phyloP scores from a whole-genome alignment of 1,140 invertebrate genomes.

The Cylas formicarius region DNA sequence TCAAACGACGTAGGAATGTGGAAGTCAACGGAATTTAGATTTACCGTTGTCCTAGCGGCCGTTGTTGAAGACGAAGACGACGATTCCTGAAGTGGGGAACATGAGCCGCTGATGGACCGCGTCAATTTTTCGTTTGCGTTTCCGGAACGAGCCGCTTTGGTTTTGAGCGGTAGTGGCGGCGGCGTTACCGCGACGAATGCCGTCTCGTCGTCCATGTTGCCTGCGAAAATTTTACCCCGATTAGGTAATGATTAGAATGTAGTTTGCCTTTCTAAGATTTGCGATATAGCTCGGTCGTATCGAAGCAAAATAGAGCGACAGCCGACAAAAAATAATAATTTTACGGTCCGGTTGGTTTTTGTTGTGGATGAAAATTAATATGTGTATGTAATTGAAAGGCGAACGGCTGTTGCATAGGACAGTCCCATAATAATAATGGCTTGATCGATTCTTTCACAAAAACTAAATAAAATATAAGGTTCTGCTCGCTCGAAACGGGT shows the following conservation, averaged over 20 bases:
- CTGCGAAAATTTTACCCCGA: constrained; percentile 16
- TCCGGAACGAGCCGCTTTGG: constrained; percentile 28
- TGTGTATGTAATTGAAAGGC: too few species aligned
- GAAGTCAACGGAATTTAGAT: constrained; percentile 24
- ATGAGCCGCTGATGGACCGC: constrained; percentile 15
- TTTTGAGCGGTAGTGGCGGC: constrained; percentile 40
- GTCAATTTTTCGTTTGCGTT: constrained; percentile 11
- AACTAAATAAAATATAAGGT: too few species aligned
- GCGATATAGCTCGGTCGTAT: too few species aligned
- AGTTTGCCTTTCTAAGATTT: constrained; percentile 23
- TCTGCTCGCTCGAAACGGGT: too few species aligned
- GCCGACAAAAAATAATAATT: too few species aligned
- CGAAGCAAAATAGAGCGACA: too few species aligned
- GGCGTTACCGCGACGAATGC: constrained; percentile 24
- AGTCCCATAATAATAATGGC: too few species aligned
- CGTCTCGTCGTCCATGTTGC: constrained; percentile 18
- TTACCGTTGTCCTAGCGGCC: constrained; percentile 33
- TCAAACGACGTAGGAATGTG: constrained; percentile 14
- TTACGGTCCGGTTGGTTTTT: too few species aligned
- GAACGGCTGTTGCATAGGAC: too few species aligned
- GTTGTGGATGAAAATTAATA: too few species aligned
- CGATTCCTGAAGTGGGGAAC: constrained; percentile 13
- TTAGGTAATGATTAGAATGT: constrained; percentile 22
- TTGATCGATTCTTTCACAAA: too few species aligned
- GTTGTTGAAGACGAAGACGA: constrained; percentile 14